Conservation (phyloP, 2,888 invertebrate species). For the Drosophila greeni region DNA sequence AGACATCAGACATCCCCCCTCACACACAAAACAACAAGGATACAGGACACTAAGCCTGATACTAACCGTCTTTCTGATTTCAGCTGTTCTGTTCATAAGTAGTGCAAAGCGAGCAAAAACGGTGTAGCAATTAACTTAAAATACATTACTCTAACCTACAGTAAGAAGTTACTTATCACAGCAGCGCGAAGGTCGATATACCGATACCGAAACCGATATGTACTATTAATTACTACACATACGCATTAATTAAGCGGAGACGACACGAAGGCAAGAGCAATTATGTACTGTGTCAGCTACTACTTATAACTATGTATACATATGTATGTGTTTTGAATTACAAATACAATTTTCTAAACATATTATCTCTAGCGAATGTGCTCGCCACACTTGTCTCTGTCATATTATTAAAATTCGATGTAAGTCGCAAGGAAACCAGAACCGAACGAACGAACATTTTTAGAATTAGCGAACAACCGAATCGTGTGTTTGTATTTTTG, state of each 20-base stretch:
- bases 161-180: constrained; percentile 67
- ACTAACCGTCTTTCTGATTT: constrained; percentile 53
- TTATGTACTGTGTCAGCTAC: constrained; percentile 38
- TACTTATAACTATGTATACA: constrained; percentile 41
- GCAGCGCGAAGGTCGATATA: constrained; percentile 54
- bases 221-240: constrained; percentile 53
- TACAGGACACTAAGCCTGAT: constrained; percentile 37
- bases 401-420: constrained; percentile 69
- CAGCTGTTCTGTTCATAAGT: constrained; percentile 68
- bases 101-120: constrained; percentile 65
- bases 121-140: constrained; percentile 70
- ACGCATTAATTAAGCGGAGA: constrained; percentile 22
- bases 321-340: constrained; percentile 48
- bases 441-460: constrained; percentile 45
- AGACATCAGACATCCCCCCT: constrained; percentile 27
- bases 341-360: constrained; percentile 48
- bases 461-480: constrained; percentile 49
- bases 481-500: constrained; percentile 55
- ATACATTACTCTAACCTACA: constrained; percentile 61
- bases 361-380: constrained; percentile 47
- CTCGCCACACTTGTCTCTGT: constrained; percentile 53
- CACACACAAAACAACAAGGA: constrained; percentile 4
- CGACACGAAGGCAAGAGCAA: constrained; percentile 22
- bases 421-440: constrained; percentile 55
- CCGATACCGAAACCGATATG: constrained; percentile 43